Evolutionary conservation across 2,888 invertebrate species (phyloP).

Genomic region (Eudemis profundana): DNA sequence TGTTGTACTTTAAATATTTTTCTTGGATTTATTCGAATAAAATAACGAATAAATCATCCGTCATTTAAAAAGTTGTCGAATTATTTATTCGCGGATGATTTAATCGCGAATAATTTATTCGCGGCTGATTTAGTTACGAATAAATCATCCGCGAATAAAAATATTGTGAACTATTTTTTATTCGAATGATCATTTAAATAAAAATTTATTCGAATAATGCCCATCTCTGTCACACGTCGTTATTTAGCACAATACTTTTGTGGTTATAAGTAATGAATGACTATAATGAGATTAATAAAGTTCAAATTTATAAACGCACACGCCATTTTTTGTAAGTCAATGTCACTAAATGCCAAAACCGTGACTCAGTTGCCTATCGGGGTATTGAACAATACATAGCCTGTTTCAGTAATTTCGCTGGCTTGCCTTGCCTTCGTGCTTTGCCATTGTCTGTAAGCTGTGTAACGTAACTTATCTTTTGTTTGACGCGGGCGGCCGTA

Average conservation of each 20-base stretch:
- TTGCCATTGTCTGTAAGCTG: conserved; percentile 26
- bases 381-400: conserved; percentile 37
- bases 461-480: conserved; percentile 38
- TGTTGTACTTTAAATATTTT: no score
- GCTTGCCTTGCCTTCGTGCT: conserved; percentile 40
- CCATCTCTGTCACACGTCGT: background rate
- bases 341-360: conserved; percentile 56
- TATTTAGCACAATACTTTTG: background rate
- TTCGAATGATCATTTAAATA: no score
- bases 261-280: no score
- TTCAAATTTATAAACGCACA: background rate
- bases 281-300: conserved; percentile 11
- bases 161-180: no score
- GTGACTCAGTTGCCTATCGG: conserved; percentile 56
- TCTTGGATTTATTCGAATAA: no score
- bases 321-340: conserved; percentile 48
- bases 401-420: conserved; percentile 49
- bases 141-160: no score
- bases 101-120: no score
- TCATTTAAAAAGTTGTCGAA: no score
- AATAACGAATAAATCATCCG: no score
- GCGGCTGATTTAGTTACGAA: no score
- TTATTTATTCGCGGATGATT: no score
- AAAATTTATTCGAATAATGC: no score
- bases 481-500: conserved; percentile 14